Evolutionary conservation across 2,113 vertebrate species (phyloP), one percentile per base, ranked within the genome.

Genomic region (Ciconia boyciana): DNA sequence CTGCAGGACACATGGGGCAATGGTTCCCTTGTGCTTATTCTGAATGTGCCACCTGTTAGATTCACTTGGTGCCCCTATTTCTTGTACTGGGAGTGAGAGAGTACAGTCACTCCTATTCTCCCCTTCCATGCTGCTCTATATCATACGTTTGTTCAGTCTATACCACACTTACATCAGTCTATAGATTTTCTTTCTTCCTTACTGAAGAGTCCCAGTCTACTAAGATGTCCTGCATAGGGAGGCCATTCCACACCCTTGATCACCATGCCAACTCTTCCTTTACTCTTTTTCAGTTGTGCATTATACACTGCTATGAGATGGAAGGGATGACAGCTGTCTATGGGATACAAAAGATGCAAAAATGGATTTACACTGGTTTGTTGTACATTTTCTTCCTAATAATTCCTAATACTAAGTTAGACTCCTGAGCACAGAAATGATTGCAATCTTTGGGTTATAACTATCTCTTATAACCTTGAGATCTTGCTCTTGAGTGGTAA

Each of bases 1-100:
- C 21, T 21, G 44, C 31, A 11, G 13, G 10, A 58, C 3, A 8
- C 10, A 0, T 2, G 9, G 18, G 18, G 8, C 68, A 77, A 2
- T 0, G 6, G 9, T 39, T 11, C 29, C 54, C 24, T 55, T 15
- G 18, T 6, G 34, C 39, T 76, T n/a, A 2, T 31, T 78, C 49
- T 24, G n/a, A 71, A 9, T 0, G 0, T 24, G 49, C 16, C 36
- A 20, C 46, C 39, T 57, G 15, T 44, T 9, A 16, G 44, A 41
- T 41, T 70, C 41, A 20, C 13, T 43, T n/a, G 57, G 6, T 78
- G 43, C 2, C 62, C 32, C 15, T 39, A 1, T 26, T 55, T 43
- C 31, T 55, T 34, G 28, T 51, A 6, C 36, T 29, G 13, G 16
- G 39, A 19, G 61, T 41, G 36, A 41, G 39, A 41, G 26, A 64